These are phyloP conservation scores for Psittacula cyanocephala DNA, from an alignment of 2,113 vertebrate genomes.

Conservation along the genomic window DNA sequence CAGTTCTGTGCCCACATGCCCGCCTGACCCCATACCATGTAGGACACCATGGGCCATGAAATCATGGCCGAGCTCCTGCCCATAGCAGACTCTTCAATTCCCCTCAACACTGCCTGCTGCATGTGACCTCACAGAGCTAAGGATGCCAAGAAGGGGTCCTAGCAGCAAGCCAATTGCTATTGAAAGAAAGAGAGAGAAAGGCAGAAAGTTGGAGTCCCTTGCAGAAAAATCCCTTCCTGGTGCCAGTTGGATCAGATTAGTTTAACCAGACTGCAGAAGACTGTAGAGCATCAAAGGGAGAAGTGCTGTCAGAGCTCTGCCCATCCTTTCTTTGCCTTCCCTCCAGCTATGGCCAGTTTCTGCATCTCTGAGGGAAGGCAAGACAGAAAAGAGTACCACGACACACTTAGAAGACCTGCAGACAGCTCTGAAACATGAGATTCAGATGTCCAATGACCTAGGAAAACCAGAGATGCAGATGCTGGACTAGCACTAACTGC, in stretches of 20 bases:
- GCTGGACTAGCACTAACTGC: not conserved
- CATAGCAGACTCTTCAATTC: rapidly evolving
- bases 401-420: not conserved
- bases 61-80: not conserved
- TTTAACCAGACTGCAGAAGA: not conserved
- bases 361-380: not conserved
- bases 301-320: not conserved
- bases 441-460: not conserved
- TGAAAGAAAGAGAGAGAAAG: not conserved
- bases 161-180: not conserved
- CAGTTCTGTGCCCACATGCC: not conserved
- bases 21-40: not conserved
- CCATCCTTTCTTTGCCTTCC: not conserved
- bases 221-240: not conserved
- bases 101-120: rapidly evolving
- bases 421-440: not conserved
- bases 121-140: not conserved
- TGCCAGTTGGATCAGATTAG: not conserved
- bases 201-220: not conserved
- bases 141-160: not conserved
- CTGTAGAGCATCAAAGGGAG: not conserved
- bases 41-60: not conserved
- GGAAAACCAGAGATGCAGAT: not conserved
- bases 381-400: not conserved
- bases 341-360: not conserved